phyloP scores from a whole-genome alignment of 2,888 invertebrate species.

The Blastobasis lacticolella region DNA sequence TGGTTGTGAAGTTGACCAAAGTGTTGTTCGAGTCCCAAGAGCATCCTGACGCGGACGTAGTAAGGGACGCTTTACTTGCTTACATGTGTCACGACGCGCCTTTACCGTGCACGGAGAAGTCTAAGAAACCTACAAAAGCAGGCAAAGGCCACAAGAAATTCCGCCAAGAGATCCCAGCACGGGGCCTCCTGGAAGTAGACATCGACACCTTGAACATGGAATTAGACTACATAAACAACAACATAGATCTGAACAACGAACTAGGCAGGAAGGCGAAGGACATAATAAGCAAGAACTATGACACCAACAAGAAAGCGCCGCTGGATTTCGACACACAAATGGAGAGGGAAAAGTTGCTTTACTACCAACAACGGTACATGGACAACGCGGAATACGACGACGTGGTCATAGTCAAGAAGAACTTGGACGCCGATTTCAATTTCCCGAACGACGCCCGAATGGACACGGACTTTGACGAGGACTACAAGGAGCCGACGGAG shows the following conservation, averaged over 20 bases:
- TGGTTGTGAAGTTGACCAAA: constrained; percentile 78
- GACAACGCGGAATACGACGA: constrained; percentile 64
- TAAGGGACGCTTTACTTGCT: constrained; percentile 87
- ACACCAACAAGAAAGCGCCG: constrained; percentile 41
- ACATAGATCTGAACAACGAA: constrained; percentile 59
- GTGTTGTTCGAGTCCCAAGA: constrained; percentile 80
- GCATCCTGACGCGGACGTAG: constrained; percentile 79
- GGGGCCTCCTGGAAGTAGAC: constrained; percentile 51
- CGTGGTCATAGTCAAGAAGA: constrained; percentile 64
- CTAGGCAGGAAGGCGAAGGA: constrained; percentile 60
- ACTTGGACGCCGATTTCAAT: constrained; percentile 67
- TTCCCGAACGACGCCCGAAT: constrained; percentile 63
- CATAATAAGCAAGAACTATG: constrained; percentile 56
- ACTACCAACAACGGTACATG: constrained; percentile 62
- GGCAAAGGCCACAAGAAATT: constrained; percentile 31
- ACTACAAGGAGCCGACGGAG: constrained; percentile 56
- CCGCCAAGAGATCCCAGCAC: constrained; percentile 21
- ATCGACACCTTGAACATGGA: constrained; percentile 61
- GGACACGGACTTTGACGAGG: constrained; percentile 63
- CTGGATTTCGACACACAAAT: constrained; percentile 69
- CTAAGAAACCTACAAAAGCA: constrained; percentile 17
- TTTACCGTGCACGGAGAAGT: constrained; percentile 79
- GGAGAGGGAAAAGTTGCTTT: constrained; percentile 63
- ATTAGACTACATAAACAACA: constrained; percentile 59
- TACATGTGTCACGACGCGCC: constrained; percentile 89